Evolutionary conservation across 2,888 invertebrate genomes (phyloP).

Genomic region (Dolomedes plantarius): DNA sequence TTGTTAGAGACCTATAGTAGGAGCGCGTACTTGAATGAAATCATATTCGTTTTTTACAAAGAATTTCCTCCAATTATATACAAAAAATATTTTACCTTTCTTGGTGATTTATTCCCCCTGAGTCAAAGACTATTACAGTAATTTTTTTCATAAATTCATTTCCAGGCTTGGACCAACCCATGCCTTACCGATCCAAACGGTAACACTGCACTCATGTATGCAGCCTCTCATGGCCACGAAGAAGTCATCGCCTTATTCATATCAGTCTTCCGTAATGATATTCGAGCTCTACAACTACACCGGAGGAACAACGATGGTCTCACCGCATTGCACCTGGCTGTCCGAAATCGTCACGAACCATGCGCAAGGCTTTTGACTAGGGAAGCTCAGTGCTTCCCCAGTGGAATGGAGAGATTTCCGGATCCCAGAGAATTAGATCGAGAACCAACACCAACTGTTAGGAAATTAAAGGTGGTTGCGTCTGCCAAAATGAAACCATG

Average conservation of each 20-base stretch:
- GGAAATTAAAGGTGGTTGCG: conserved; percentile 3
- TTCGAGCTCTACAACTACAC: conserved; percentile 64
- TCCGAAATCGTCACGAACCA: conserved; percentile 56
- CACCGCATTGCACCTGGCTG: conserved; percentile 70
- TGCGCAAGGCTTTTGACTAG: conserved; percentile 62
- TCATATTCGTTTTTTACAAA: no score
- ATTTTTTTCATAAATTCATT: no score
- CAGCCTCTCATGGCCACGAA: conserved; percentile 73
- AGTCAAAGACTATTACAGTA: no score
- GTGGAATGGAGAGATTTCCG: conserved; percentile 58
- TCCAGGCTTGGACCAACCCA: conserved; percentile 71
- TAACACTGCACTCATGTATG: conserved; percentile 74
- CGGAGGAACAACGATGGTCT: conserved; percentile 68
- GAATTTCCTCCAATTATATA: no score
- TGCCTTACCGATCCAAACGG: conserved; percentile 73
- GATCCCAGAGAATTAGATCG: conserved; percentile 65
- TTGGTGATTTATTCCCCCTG: no score
- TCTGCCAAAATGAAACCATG: conserved; percentile 20
- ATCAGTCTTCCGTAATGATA: conserved; percentile 67
- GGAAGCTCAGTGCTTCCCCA: conserved; percentile 60
- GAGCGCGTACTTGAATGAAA: no score
- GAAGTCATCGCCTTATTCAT: conserved; percentile 72
- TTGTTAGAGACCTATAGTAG: no score
- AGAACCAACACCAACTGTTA: conserved; percentile 56
- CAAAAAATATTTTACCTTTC: no score